A percentile compares a stretch with the other conserved stretches of the same genome.
Conservation (phyloP, 92 coral and sea anemone genomes). For the Porites evermanni region DNA sequence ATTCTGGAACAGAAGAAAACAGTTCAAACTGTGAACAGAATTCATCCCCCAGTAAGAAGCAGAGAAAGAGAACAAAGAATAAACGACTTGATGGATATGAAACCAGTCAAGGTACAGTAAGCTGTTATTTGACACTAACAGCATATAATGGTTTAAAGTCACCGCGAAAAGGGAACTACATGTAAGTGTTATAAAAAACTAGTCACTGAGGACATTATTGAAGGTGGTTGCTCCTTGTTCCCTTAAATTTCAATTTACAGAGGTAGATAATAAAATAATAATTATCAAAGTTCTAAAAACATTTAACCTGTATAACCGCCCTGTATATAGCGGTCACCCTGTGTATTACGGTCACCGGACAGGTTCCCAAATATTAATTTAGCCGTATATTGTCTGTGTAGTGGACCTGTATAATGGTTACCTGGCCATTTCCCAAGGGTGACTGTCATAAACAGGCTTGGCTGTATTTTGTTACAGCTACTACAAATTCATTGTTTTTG, state of each 20-base stretch:
- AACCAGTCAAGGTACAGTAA: not conserved
- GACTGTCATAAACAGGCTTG: not conserved
- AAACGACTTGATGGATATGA: constrained; percentile 6
- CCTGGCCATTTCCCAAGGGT: too few relatives aligned
- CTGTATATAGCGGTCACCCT: too few relatives aligned
- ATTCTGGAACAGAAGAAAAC: not conserved
- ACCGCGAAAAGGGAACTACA: not conserved
- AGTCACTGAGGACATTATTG: not conserved
- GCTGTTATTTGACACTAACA: not conserved
- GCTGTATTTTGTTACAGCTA: not conserved
- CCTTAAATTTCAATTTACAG: not conserved
- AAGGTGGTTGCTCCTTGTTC: not conserved
- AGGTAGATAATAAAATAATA: not conserved
- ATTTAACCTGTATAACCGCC: not conserved
- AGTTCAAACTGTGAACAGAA: not conserved
- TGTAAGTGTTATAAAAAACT: not conserved
- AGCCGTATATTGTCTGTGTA: not conserved
- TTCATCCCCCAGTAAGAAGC: not conserved
- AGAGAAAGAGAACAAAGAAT: not conserved
- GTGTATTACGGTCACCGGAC: not conserved
- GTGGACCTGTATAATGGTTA: too few relatives aligned
- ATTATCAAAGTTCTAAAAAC: not conserved
- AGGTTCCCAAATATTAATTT: not conserved
- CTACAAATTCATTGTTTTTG: not conserved
- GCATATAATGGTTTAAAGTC: not conserved